Evolutionary conservation across 2,113 vertebrate species (phyloP).

Genomic region (Oncorhynchus nerka): DNA sequence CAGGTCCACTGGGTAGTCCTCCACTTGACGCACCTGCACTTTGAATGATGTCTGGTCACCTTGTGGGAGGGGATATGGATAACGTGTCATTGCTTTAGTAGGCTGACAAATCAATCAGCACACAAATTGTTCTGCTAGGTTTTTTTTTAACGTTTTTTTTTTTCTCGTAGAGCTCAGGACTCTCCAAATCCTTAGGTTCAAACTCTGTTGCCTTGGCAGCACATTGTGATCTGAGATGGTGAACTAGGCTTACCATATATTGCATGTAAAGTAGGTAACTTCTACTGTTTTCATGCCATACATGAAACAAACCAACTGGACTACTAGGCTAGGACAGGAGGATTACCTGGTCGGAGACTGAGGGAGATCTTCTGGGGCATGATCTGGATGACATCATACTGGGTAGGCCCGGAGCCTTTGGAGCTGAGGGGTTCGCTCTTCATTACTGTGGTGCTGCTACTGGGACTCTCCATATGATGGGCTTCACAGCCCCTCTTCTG

Average conservation of each 20-base stretch:
- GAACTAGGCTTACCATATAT: too few species aligned
- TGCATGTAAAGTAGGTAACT: too few species aligned
- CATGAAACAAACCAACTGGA: too few species aligned
- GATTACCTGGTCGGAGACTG: constrained; percentile 86
- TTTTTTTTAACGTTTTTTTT: background rate
- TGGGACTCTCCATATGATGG: constrained; percentile 78
- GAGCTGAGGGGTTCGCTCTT: constrained; percentile 80
- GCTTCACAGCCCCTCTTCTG: constrained; percentile 76
- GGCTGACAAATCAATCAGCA: too few species aligned
- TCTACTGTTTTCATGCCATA: too few species aligned
- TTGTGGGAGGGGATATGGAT: constrained; percentile 46
- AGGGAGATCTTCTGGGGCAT: constrained; percentile 85
- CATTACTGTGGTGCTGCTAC: constrained; percentile 74
- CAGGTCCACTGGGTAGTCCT: constrained; percentile 96
- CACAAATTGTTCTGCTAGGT: too few species aligned
- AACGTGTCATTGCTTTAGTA: too few species aligned
- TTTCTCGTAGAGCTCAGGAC: background rate
- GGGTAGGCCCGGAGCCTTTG: constrained; percentile 75
- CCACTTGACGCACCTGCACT: constrained; percentile 95
- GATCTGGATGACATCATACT: constrained; percentile 85
- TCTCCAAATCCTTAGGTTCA: too few species aligned
- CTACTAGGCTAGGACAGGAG: background rate
- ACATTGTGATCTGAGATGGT: too few species aligned
- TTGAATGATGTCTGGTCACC: constrained; percentile 83
- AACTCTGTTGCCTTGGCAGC: too few species aligned